Base-by-base conservation (phyloP, 2,797 vertebrate species). In the Buphagus erythrorhynchus region DNA sequence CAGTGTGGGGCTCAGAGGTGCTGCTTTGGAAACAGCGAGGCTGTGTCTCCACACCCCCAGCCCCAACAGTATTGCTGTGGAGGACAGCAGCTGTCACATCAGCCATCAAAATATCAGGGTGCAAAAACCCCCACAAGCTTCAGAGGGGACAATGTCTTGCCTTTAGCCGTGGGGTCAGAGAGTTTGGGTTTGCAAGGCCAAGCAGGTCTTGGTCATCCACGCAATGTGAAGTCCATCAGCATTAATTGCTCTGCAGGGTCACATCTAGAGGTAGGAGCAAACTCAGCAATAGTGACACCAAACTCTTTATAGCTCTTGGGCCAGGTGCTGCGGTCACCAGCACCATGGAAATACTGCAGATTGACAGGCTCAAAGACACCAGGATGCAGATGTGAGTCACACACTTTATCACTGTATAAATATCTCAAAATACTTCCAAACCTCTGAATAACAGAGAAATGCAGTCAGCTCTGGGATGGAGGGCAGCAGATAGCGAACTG, bases 21-120 rank as follows among this genome's bases (percentile, higher is more conserved):
- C 67, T 61, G 28, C 26, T 57, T 16, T 21, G 61, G 81, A 46
- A 85, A 45, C 0, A 2, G 15, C 0, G 0, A n/a, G 35, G 49
- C 15, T 49, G 9, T 18, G 24, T 6, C 35, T 31, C 10, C 48
- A 46, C 1, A 2, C 4, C 46, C 22, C 25, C 22, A 63, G n/a
- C 28, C 36, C 14, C 42, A 48, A 13, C 10, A 31, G 11, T 4
- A 12, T 16, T 59, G 16, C 61, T 40, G 28, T 2, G 0, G 4
- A 24, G 15, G n/a, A 77, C 4, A 76, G 55, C 52, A 61, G 22
- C 22, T 69, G 26, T 9, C n/a, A 48, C 4, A 6, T 36, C 58
- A 65, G 15, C 15, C 49, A 26, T 22, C 67, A 26, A 52, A 68
- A 20, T 21, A 25, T 4, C 1, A 0, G 16, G 11, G 5, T 28